Conservation (phyloP, 1,140 invertebrate genomes). For the Colletes latitarsis region DNA sequence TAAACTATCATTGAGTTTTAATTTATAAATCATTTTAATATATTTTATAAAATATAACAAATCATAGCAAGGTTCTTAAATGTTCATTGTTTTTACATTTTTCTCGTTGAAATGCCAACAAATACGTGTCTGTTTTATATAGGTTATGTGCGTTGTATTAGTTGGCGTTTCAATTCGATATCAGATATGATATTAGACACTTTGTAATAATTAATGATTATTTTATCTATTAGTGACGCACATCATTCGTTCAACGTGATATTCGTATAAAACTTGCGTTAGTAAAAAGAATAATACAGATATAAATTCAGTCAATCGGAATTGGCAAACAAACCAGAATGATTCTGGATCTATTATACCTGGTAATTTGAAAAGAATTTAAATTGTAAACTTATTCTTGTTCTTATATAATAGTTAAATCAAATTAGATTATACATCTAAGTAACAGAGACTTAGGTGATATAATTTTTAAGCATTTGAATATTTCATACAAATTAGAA, state of each 20-base stretch:
- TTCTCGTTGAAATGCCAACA: background rate
- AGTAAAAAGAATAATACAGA: constrained; percentile 25
- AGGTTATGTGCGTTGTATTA: constrained; percentile 20
- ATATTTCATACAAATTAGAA: too few relatives aligned
- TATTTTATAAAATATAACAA: background rate
- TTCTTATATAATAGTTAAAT: background rate
- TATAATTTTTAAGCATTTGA: background rate
- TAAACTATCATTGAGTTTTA: background rate
- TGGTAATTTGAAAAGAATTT: constrained; percentile 50
- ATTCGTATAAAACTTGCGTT: background rate
- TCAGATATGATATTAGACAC: background rate
- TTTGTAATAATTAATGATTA: background rate
- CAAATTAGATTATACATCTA: background rate
- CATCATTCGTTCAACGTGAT: background rate
- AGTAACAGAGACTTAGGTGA: too few relatives aligned
- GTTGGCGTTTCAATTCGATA: constrained; percentile 12
- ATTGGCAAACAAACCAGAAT: constrained; percentile 45
- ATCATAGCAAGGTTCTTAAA: background rate
- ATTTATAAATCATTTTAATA: background rate
- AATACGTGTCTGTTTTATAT: background rate
- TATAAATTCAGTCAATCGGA: constrained; percentile 13
- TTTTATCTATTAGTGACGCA: background rate
- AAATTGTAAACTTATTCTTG: background rate
- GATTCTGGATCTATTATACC: background rate
- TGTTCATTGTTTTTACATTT: background rate